Evolutionary conservation across 2,797 vertebrate genomes (phyloP).

Genomic region (Pelobates cultripes): DNA sequence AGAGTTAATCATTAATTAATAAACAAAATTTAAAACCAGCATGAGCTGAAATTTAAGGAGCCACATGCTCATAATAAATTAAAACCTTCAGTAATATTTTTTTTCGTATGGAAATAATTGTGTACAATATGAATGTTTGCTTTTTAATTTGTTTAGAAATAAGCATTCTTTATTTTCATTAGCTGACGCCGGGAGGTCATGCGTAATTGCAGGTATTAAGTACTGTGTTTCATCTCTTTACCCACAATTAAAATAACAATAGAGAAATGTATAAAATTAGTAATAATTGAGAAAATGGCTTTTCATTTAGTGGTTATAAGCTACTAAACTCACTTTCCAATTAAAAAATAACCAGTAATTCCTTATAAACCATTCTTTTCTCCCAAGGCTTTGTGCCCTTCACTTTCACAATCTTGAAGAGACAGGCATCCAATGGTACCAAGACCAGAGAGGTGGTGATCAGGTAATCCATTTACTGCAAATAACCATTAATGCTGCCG

Average conservation of each 20-base stretch:
- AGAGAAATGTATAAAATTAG: neutral
- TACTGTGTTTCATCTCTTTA: constrained; percentile 3
- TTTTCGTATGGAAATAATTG: neutral
- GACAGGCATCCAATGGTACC: too few relatives aligned
- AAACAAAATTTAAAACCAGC: neutral
- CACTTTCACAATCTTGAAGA: too few relatives aligned
- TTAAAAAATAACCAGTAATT: too few relatives aligned
- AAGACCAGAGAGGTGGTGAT: too few relatives aligned
- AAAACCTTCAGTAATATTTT: neutral
- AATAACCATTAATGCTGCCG: too few relatives aligned
- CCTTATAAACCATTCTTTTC: too few relatives aligned
- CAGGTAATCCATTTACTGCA: too few relatives aligned
- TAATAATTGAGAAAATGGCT: neutral
- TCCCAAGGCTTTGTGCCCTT: too few relatives aligned
- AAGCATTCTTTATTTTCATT: constrained; percentile 15
- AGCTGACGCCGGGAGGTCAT: neutral
- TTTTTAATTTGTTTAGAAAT: neutral
- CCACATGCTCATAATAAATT: neutral
- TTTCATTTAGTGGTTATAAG: neutral
- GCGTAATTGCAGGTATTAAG: constrained; percentile 19
- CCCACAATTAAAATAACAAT: constrained; percentile 13
- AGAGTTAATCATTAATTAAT: neutral
- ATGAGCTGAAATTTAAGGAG: neutral
- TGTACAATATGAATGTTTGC: neutral
- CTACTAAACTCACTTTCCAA: neutral